phyloP scores from a whole-genome alignment of 1,140 invertebrate species.

The Tetragnatha versicolor region DNA sequence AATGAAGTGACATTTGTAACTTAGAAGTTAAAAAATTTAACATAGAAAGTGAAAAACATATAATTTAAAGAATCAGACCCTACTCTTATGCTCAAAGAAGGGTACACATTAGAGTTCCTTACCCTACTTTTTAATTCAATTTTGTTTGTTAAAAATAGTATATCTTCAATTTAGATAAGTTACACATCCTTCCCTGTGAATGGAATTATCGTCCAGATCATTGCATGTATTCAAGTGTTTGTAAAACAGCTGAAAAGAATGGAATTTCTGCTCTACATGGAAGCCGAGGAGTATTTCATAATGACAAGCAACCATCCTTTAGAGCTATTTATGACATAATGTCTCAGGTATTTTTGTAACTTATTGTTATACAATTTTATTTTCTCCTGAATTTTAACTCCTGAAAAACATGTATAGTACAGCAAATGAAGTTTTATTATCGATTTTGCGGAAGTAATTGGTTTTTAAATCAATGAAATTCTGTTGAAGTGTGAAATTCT shows the following conservation, averaged over 20 bases:
- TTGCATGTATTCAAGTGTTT: slow-evolving; percentile 89
- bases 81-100: too few relatives aligned
- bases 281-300: slow-evolving; percentile 84
- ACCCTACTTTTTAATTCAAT: too few relatives aligned
- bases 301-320: slow-evolving; percentile 85
- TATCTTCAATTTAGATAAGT: slow-evolving; percentile 70
- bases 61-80: too few relatives aligned
- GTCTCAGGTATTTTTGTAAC: slow-evolving; percentile 62
- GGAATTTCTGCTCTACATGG: slow-evolving; percentile 89
- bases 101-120: too few relatives aligned
- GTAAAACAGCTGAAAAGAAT: slow-evolving; percentile 75
- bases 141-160: slow-evolving; percentile 11
- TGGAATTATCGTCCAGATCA: slow-evolving; percentile 94
- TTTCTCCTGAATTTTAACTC: not conserved
- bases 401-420: not conserved
- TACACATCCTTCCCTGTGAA: slow-evolving; percentile 83
- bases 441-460: not conserved
- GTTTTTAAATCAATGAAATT: not conserved
- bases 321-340: slow-evolving; percentile 77
- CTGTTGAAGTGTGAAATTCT: not conserved
- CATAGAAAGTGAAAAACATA: too few relatives aligned
- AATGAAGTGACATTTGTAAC: too few relatives aligned
- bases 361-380: not conserved
- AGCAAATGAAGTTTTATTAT: not conserved
- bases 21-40: too few relatives aligned